phyloP scores from a whole-genome alignment of 2,888 invertebrate genomes.

The Cephus pygmeus region DNA sequence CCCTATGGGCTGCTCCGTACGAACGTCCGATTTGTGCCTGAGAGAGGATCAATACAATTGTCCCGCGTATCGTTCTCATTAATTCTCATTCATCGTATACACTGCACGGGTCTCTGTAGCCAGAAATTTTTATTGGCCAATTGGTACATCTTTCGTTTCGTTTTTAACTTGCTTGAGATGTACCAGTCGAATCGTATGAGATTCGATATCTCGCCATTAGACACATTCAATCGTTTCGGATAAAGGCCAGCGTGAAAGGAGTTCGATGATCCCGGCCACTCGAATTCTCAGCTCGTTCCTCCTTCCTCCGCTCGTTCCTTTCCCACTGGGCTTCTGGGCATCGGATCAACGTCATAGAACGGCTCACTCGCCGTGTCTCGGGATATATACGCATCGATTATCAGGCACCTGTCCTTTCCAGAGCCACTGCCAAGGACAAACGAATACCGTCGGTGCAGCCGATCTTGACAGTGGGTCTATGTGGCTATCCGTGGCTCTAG shows the following conservation, averaged over 20 bases:
- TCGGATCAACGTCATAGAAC: neutral
- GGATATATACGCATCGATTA: neutral
- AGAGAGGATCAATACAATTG: neutral
- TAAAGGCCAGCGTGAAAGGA: conserved; percentile 1
- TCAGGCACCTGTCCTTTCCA: neutral
- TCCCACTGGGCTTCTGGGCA: neutral
- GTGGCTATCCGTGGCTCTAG: neutral
- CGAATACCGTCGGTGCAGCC: neutral
- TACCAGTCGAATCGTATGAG: neutral
- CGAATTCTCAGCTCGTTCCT: neutral
- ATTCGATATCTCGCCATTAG: neutral
- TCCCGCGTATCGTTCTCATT: too few species aligned
- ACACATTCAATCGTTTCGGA: neutral
- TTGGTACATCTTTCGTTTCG: neutral
- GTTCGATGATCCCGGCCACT: conserved; percentile 2
- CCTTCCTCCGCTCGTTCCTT: too few species aligned
- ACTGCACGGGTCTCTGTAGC: neutral
- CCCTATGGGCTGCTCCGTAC: neutral
- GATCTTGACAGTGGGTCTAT: neutral
- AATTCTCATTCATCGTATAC: too few species aligned
- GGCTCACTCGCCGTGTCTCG: neutral
- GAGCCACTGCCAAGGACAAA: neutral
- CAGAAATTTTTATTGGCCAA: neutral
- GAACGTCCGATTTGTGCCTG: neutral
- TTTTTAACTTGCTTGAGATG: neutral